Base-by-base conservation (phyloP, 2,888 invertebrate genomes). In the Ecdyonurus torrentis region DNA sequence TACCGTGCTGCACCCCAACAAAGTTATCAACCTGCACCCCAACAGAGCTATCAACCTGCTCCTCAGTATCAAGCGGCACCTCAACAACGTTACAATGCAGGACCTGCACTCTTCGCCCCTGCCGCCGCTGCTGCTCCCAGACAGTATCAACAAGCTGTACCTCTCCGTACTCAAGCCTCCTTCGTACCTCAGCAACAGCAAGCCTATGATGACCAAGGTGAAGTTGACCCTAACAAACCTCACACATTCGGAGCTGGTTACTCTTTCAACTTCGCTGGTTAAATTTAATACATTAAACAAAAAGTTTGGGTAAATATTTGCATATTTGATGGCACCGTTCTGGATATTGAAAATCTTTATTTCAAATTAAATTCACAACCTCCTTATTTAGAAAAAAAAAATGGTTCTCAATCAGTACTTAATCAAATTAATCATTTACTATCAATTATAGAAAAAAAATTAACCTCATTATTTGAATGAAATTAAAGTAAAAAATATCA, bases 191-290 rank as follows among this genome's bases (percentile, higher is more conserved):
- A 61, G 2, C 20, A 24, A 22, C 23, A 62, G 25, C 2, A 18
- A 18, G n/a, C 62, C 58, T 23, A 53, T 23, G 76, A 67, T 76
- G 74, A 65, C 77, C 77, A 69, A 71, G 70, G 37, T 70, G 71
- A 0, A 72, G 63, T 53, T 24, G 63, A 63, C 2, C 52, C 60
- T 63, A 64, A 62, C 61, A 61, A 10, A 2, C 79, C 84, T 0
- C 79, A 84, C 69, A 79, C 74, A 50, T 85, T 84, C 66, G 83
- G 83, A 0, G 76, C 74, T 2, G 84, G 84, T 0, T 84, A 81
- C 69, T 77, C 82, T 1, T 85, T 85, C 69, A 79, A 83, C 37
- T 83, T 84, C 68, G 74, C 77, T 64, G 81, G 82, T 66, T 82
- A 76, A 71, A 60, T 18, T 50, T n/a, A n/a, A n/a, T n/a, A n/a